Conservation (phyloP, 2,797 vertebrate species). For the Thunnus albacares region DNA sequence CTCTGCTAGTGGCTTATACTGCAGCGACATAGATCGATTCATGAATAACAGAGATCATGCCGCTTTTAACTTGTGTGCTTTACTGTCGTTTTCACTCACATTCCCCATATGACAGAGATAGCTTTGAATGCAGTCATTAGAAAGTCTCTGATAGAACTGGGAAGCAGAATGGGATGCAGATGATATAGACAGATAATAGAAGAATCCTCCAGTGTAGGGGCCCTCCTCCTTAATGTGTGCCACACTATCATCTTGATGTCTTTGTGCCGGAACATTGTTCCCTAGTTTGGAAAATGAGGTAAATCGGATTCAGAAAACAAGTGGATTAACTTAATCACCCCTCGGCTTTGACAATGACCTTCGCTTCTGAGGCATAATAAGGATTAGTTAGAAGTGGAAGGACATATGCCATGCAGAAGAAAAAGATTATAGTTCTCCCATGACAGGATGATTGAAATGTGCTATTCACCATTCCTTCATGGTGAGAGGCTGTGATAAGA, state of each 20-base stretch:
- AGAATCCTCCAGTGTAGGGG: slow-evolving; percentile 60
- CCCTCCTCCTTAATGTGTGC: slow-evolving; percentile 72
- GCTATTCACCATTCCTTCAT: slow-evolving; percentile 72
- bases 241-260: slow-evolving; percentile 81
- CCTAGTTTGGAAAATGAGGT: slow-evolving; percentile 81
- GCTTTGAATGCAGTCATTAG: slow-evolving; percentile 75
- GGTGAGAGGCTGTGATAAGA: slow-evolving; percentile 74
- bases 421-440: slow-evolving; percentile 82
- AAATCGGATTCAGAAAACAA: slow-evolving; percentile 87
- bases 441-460: slow-evolving; percentile 83
- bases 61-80: slow-evolving; percentile 56
- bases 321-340: slow-evolving; percentile 88
- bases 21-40: slow-evolving; percentile 68
- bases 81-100: slow-evolving; percentile 56
- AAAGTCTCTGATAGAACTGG: slow-evolving; percentile 65
- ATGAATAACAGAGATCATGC: slow-evolving; percentile 63
- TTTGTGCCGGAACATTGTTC: slow-evolving; percentile 83
- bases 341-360: slow-evolving; percentile 87
- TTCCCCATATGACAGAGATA: slow-evolving; percentile 55
- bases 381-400: slow-evolving; percentile 85
- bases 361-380: slow-evolving; percentile 82
- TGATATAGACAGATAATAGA: slow-evolving; percentile 76
- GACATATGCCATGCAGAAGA: slow-evolving; percentile 85
- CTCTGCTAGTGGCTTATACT: slow-evolving; percentile 60
- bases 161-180: slow-evolving; percentile 73